Conservation (phyloP, 2,888 invertebrate genomes). For the Neoitamus cyanurus region DNA sequence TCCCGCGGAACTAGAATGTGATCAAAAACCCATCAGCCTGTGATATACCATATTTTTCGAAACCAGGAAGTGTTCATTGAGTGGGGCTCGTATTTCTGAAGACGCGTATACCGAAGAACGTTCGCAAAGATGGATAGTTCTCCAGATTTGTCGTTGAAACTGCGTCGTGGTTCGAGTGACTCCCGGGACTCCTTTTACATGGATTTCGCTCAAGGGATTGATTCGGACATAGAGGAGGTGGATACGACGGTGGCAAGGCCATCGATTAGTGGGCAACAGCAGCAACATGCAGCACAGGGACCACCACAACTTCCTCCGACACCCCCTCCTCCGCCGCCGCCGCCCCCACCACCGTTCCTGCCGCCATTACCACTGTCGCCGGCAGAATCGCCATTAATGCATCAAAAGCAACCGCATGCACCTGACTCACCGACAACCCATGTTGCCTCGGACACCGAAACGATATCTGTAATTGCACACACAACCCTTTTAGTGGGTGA, state of each 20-base stretch:
- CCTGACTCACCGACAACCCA: background rate
- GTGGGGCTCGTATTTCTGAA: background rate
- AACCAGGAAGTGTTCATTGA: conserved; percentile 32
- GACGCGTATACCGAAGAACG: conserved; percentile 36
- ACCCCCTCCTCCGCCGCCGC: conserved; percentile 58
- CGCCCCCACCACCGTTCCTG: conserved; percentile 56
- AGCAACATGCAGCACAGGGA: conserved; percentile 55
- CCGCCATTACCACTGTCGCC: conserved; percentile 62
- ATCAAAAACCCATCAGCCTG: conserved; percentile 4
- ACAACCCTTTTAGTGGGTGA: conserved; percentile 7
- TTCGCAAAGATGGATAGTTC: conserved; percentile 75
- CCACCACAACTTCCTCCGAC: conserved; percentile 55
- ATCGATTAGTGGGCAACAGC: conserved; percentile 50
- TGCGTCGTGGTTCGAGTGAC: conserved; percentile 86
- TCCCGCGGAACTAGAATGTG: background rate
- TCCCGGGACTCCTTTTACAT: conserved; percentile 90
- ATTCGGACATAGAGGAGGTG: conserved; percentile 89
- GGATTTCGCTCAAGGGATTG: conserved; percentile 91
- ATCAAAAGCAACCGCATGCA: conserved; percentile 48
- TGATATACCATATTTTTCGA: conserved; percentile 34
- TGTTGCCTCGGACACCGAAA: background rate
- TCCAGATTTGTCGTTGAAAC: conserved; percentile 85
- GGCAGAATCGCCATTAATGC: conserved; percentile 57
- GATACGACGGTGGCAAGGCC: conserved; percentile 72
- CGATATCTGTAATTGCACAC: conserved; percentile 27